A percentile compares a stretch with the other conserved stretches of the same genome.
These are phyloP conservation scores for Pagetopsis macropterus DNA, from an alignment of 2,797 vertebrate species.

Conservation along the genomic window DNA sequence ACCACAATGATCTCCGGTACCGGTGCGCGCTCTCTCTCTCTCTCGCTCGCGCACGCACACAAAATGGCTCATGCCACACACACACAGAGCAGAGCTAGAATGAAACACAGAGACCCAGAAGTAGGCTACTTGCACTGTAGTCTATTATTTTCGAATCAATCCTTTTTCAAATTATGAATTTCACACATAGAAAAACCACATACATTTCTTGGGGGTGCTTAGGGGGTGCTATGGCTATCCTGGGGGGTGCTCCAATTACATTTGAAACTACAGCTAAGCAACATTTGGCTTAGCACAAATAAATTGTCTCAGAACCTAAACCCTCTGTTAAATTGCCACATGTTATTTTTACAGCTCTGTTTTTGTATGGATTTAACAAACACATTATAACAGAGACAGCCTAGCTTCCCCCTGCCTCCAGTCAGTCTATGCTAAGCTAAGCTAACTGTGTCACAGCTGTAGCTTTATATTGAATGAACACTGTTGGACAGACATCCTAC, in stretches of 20 bases:
- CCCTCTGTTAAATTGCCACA: neutral
- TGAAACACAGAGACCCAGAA: no score
- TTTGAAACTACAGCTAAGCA: neutral
- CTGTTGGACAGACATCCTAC: neutral
- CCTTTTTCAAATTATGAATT: no score
- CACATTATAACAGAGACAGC: neutral
- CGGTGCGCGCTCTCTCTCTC: no score
- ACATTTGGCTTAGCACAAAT: neutral
- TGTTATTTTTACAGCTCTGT: neutral
- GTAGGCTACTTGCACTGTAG: no score
- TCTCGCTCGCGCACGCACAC: no score
- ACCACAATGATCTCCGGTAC: no score
- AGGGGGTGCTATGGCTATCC: no score
- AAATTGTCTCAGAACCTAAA: neutral
- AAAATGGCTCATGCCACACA: no score
- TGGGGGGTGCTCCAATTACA: neutral
- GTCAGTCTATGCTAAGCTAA: conserved; percentile 6
- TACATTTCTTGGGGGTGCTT: no score
- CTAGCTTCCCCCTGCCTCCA: neutral
- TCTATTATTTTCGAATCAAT: no score
- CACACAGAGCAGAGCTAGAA: no score
- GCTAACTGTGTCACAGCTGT: neutral
- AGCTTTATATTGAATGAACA: neutral
- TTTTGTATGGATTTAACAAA: neutral
- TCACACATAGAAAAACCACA: no score